phyloP scores from a whole-genome alignment of 2,113 vertebrate genomes.

The Steatornis caripensis region DNA sequence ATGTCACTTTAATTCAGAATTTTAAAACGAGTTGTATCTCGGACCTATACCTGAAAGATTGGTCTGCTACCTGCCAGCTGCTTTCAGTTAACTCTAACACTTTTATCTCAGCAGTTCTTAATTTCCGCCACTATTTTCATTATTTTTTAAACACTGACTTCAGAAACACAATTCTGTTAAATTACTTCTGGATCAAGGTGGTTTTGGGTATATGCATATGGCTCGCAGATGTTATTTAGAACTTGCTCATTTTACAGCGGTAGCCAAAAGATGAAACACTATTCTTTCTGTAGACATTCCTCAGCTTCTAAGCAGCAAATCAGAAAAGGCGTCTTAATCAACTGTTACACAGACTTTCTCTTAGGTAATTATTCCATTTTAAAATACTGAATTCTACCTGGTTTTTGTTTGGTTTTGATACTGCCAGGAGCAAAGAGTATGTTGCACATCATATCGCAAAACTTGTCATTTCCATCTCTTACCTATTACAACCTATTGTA shows the following conservation, averaged over 20 bases:
- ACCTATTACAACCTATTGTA: background rate
- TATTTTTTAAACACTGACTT: background rate
- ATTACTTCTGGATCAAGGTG: background rate
- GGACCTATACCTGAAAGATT: background rate
- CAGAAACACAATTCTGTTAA: background rate
- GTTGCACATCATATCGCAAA: rapidly evolving
- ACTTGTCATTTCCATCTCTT: background rate
- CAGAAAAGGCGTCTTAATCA: background rate
- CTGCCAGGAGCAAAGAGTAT: background rate
- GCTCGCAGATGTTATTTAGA: background rate
- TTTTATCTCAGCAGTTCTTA: background rate
- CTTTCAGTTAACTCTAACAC: background rate
- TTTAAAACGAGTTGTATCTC: background rate
- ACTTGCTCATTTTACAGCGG: background rate
- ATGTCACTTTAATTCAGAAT: background rate
- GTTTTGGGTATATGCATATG: background rate
- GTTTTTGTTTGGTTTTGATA: background rate
- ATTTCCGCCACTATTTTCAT: background rate
- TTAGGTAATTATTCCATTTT: background rate
- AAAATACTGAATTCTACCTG: background rate
- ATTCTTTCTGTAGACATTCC: background rate
- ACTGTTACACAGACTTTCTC: background rate
- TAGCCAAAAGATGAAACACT: background rate
- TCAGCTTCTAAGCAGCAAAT: background rate
- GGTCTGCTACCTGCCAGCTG: background rate